Base-by-base conservation (phyloP, 92 coral and sea anemone species). In the Epizoanthus scotinus region DNA sequence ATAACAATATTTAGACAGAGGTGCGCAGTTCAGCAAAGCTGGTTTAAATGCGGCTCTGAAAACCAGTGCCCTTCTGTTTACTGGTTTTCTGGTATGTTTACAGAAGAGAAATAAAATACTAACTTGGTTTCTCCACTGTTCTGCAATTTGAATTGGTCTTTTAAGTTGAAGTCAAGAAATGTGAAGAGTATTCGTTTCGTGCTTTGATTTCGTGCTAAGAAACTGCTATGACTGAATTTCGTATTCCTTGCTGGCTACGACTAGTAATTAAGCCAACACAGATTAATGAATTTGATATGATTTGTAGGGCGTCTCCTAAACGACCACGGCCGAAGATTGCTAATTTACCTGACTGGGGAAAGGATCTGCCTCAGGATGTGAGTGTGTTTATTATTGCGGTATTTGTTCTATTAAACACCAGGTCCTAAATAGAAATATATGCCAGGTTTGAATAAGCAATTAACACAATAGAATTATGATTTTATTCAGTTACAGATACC, bases 311-410 rank as follows among this genome's bases (percentile, higher is more conserved):
- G 0, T 85, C 94, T 44, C 79, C 89, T 22, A 90, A 86, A 75
- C 91, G 86, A 67, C 73, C 87, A 24, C 85, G 97, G 74, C 84
- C 92, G 3, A 91, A 84, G 78, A 85, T 90, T 29, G 90, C 91
- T 21, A 90, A 85, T 82, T 78, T 95, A 40, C 99, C 99, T 4
- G 92, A 89, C 38, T 95, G 99, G 99, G 99, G 99, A 22, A 95
- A 95, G 79, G 95, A 91, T 63, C 85, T 95, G n/a, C 99, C 99
- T 7, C 90, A 85, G 71, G 94, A 95, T 86, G 99, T 95, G 82
- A 91, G 98, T 83, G 61, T 31, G 74, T 27, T 64, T n/a, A 29
- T 21, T 38, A 5, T 24, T 25, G 0, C 52, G n/a, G 5, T 49
- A 19, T 8, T 47, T 47, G 12, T 13, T 47, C 15, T 0, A 47